Conservation (phyloP, 2,797 vertebrate species). For the Chromobotia macracanthus region DNA sequence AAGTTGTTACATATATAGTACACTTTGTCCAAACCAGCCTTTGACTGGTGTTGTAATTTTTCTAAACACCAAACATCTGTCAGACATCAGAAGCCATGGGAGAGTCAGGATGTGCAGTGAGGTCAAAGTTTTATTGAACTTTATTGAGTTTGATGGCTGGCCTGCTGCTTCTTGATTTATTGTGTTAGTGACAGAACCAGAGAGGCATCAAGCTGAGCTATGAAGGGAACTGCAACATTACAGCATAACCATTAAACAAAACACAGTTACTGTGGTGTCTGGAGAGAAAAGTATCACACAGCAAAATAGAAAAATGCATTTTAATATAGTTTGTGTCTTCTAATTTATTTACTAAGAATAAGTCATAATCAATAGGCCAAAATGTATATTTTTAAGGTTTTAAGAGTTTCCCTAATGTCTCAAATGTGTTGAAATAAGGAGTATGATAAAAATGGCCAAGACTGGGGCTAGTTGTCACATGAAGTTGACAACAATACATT, state of each 20-base stretch:
- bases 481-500: too few species aligned
- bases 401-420: not conserved
- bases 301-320: conserved; percentile 3
- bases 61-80: conserved; percentile 16
- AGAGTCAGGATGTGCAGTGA: not conserved
- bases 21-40: not conserved
- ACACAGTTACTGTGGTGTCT: not conserved
- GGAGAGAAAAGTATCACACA: conserved; percentile 15
- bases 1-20: not conserved
- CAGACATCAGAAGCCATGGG: not conserved
- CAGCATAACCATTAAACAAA: conserved; percentile 18
- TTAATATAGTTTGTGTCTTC: not conserved
- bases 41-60: not conserved
- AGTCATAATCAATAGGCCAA: not conserved
- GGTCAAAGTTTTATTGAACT: conserved; percentile 36
- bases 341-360: not conserved
- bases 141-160: conserved; percentile 4
- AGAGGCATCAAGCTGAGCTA: conserved; percentile 1
- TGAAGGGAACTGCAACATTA: not conserved
- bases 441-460: too few species aligned
- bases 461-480: too few species aligned
- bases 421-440: too few species aligned
- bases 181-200: conserved; percentile 31
- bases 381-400: not conserved
- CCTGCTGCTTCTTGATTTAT: conserved; percentile 43